phyloP scores from a whole-genome alignment of 2,797 vertebrate species.

The Spinus olivaceus region DNA sequence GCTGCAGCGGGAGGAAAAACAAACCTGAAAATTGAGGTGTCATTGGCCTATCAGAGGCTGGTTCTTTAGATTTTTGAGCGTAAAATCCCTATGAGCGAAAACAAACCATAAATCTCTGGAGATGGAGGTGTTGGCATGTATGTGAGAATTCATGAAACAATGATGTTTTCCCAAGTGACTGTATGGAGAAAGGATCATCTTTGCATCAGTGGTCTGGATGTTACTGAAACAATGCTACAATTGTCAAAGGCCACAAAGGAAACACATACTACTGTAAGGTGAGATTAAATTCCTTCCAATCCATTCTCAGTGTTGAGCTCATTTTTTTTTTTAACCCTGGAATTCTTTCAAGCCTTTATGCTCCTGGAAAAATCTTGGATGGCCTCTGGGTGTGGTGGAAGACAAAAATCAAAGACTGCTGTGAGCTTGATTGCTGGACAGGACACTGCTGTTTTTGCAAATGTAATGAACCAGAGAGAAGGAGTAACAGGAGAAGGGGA shows the following conservation, averaged over 20 bases:
- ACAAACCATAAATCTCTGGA: background rate
- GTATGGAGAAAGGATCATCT: background rate
- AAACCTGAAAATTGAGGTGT: background rate
- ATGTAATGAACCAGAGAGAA: background rate
- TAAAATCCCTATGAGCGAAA: background rate
- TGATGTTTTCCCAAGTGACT: background rate
- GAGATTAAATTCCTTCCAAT: background rate
- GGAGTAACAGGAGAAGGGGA: background rate
- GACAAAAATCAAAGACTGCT: background rate
- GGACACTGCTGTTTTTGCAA: background rate
- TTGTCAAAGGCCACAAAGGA: background rate
- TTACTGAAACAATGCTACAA: background rate
- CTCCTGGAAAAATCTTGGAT: background rate
- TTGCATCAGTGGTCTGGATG: background rate
- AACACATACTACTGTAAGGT: background rate
- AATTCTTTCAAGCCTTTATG: background rate
- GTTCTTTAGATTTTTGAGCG: background rate
- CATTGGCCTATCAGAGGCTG: background rate
- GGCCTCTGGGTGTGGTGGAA: background rate
- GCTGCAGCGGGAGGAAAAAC: background rate
- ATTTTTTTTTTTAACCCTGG: background rate
- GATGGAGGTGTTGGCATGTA: background rate
- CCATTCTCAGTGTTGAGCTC: background rate
- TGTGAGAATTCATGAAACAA: background rate
- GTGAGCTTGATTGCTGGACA: background rate